Base-by-base conservation (phyloP, 2,113 vertebrate species). In the Scalopus aquaticus region DNA sequence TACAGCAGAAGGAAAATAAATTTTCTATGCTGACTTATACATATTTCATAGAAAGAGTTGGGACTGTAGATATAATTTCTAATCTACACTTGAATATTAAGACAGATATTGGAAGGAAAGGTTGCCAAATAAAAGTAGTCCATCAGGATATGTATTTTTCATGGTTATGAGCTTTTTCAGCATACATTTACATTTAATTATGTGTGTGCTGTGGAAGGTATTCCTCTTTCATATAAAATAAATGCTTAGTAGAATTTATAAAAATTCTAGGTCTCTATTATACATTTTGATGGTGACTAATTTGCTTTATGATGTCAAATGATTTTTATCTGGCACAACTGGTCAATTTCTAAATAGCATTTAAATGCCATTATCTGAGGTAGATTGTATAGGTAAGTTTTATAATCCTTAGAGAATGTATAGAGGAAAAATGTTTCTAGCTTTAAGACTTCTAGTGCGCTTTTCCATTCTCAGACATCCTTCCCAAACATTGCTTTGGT, bases 121-220 rank as follows among this genome's bases (percentile, higher is more conserved):
- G 30, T 93, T 96, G 84, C 90, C 92, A 97, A 95, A 94, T 94
- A 93, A 95, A 95, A 92, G 87, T 83, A 86, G 64, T 92, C 83
- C 70, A 93, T 95, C 83, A 96, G 60, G 49, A 85, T 88, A 96
- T 96, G 56, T 90, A 95, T 96, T 92, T 97, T 97, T 97, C 95
- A 96, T 93, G 92, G 93, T 95, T 96, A 94, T 94, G 74, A 84
- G 73, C n/a, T 91, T 94, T 95, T 95, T 93, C 62, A 96, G 96
- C 79, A 95, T 93, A 94, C 42, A 95, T 97, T 96, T 96, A 94
- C 77, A 93, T 93, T 96, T 96, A 96, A 95, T 97, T 95, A 95
- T 88, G 72, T 73, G 67, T 95, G 67, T 87, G 64, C 74, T 93
- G 32, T 94, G 44, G 54, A 89, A 92, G 76, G 51, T 79, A 93